phyloP scores from a whole-genome alignment of 2,888 invertebrate species.

The Melikaiella ostensackeni region DNA sequence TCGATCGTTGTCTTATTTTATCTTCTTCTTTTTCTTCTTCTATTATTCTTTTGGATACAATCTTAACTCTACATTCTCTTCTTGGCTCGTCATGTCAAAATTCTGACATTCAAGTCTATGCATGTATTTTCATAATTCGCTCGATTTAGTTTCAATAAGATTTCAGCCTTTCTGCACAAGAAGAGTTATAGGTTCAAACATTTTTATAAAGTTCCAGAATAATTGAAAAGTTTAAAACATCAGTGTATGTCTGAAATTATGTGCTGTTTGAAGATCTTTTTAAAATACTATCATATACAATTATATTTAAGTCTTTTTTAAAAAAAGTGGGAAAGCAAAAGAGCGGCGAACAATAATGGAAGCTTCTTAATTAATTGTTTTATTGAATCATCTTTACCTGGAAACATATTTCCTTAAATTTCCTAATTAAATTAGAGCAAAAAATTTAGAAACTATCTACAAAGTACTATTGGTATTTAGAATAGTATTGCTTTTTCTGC shows the following conservation, averaged over 20 bases:
- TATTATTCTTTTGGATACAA: not conserved
- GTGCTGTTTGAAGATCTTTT: not conserved
- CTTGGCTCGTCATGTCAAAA: conserved; percentile 42
- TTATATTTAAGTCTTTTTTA: not conserved
- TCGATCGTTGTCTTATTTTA: conserved; percentile 19
- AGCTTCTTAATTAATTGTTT: not conserved
- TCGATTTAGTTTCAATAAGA: conserved; percentile 10
- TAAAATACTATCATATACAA: not conserved
- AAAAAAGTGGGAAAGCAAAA: not conserved
- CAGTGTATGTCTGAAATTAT: not conserved
- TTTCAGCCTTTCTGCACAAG: not conserved
- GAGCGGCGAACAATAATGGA: not conserved
- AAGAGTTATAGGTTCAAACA: not conserved
- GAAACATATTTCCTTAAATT: not conserved
- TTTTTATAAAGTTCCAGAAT: not conserved
- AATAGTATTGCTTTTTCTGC: conserved; percentile 1
- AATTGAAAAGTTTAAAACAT: not conserved
- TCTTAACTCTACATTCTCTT: conserved; percentile 43
- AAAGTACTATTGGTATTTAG: not conserved
- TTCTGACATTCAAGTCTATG: not conserved
- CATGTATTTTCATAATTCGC: conserved; percentile 26
- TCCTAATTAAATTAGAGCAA: not conserved
- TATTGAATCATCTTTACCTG: not conserved
- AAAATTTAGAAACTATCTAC: not conserved
- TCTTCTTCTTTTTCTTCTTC: conserved; percentile 23